Evolutionary conservation across 2,797 vertebrate species (phyloP), one percentile per base, ranked within the genome.

Genomic region (Channa striata): DNA sequence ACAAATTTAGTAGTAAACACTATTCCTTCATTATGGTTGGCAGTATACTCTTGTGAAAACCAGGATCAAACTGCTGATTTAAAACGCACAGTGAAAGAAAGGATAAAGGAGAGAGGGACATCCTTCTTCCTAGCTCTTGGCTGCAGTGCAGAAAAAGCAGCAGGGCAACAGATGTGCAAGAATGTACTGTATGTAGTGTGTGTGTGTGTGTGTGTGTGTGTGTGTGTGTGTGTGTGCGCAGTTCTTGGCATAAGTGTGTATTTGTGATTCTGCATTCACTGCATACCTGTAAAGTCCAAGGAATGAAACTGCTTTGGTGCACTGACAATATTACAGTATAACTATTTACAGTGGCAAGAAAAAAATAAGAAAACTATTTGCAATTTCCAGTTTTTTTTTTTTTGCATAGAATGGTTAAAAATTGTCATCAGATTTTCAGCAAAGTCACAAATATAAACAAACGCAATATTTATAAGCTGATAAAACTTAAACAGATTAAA

Each of bases 81-180:
- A 20, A 16, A 51, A 53, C 47, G 23, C 17, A 58, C 3, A 68
- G 25, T 30, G 25, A 30, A 30, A 30, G 25, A 30, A 30, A 6
- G 25, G 25, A 30, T 4, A 6, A 30, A 30, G 6, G 25, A 30
- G 1, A 30, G 66, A 54, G 20, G 16, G 25, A 34, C 42, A 37
- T 58, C 34, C 61, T 43, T 64, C 39, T 46, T 73, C 34, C 46
- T 76, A 40, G 23, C 48, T 78, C 43, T 80, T 71, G 47, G 37
- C 51, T 75, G 21, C 12, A 43, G 51, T 59, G 72, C 63, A 66
- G 58, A 70, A 37, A 73, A 39, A 78, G 71, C 84, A 81, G 81
- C 81, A 85, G 81, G 81, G 50, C 47, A 75, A 49, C 80, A 86
- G 72, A 87, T 90, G 77, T 89, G 77, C 57, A 87, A 79, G 74